A percentile compares a stretch with the other conserved stretches of the same genome.
phyloP scores from a whole-genome alignment of 2,113 vertebrate species.

The Zosterops hypoxanthus region DNA sequence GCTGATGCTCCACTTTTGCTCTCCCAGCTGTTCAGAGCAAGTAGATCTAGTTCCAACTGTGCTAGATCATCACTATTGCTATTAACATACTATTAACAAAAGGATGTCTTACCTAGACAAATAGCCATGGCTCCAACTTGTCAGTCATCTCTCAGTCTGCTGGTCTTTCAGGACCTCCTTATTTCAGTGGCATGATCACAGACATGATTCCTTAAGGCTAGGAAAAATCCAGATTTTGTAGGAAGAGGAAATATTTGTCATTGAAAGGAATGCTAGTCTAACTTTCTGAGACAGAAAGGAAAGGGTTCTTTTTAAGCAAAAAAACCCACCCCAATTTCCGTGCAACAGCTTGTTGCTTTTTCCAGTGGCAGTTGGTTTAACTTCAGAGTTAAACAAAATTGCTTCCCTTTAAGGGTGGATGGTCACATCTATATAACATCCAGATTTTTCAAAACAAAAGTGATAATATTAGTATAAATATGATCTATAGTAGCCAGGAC shows the following conservation, averaged over 20 bases:
- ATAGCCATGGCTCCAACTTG: slow-evolving; percentile 45
- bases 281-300: not conserved
- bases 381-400: not conserved
- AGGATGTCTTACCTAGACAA: slow-evolving; percentile 64
- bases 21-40: slow-evolving; percentile 52
- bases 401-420: not conserved
- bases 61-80: slow-evolving; percentile 41
- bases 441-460: slow-evolving; percentile 43
- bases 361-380: slow-evolving; percentile 2
- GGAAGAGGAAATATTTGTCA: not conserved
- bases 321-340: not conserved
- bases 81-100: not conserved
- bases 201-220: not conserved
- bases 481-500: not conserved
- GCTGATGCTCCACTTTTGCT: slow-evolving; percentile 68
- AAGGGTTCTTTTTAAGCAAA: not conserved
- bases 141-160: slow-evolving; percentile 42
- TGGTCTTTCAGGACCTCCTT: slow-evolving; percentile 33
- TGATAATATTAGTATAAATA: slow-evolving; percentile 12
- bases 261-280: not conserved
- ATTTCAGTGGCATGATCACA: not conserved
- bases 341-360: slow-evolving; percentile 14
- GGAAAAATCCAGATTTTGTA: not conserved
- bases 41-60: slow-evolving; percentile 27
- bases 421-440: not conserved